A percentile compares a stretch with the other conserved stretches of the same genome.
These are phyloP conservation scores for Acipenser oxyrinchus DNA, from an alignment of 2,797 vertebrate genomes.

Conservation along the genomic window DNA sequence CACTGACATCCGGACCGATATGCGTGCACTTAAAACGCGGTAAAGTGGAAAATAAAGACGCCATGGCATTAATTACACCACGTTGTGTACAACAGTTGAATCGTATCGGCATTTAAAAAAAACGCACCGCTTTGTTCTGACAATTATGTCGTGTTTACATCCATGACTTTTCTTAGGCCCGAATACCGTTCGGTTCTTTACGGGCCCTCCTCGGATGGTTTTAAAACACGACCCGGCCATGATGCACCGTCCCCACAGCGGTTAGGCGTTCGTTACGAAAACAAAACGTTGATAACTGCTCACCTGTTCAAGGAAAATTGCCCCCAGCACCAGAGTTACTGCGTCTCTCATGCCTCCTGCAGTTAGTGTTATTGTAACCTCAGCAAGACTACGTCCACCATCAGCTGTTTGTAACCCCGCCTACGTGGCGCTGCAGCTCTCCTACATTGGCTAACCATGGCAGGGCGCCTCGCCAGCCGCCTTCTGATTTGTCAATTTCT, in stretches of 20 bases:
- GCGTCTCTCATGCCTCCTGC: slow-evolving; percentile 50
- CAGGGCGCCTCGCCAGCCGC: not conserved
- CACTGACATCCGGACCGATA: too few species aligned
- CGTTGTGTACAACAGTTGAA: not conserved
- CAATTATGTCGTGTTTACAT: not conserved
- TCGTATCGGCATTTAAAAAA: not conserved
- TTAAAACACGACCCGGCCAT: not conserved
- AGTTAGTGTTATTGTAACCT: slow-evolving; percentile 46
- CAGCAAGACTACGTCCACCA: slow-evolving; percentile 29
- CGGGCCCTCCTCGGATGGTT: not conserved
- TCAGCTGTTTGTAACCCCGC: slow-evolving; percentile 42
- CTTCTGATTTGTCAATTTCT: slow-evolving; percentile 28
- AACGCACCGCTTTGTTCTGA: not conserved
- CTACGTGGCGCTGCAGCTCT: slow-evolving; percentile 22
- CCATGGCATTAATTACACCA: not conserved
- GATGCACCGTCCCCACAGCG: too few species aligned
- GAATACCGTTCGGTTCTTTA: not conserved
- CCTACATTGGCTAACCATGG: slow-evolving; percentile 34
- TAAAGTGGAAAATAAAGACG: not conserved
- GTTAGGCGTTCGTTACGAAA: too few species aligned
- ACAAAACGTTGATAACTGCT: slow-evolving; percentile 14
- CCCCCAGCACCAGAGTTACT: slow-evolving; percentile 49
- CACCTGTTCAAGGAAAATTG: slow-evolving; percentile 57
- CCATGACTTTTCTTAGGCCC: not conserved
- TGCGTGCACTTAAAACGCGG: not conserved